Percentiles rank a stretch among this genome's conserved stretches.
These are phyloP conservation scores for Conops quadrifasciatus DNA, from an alignment of 2,888 invertebrate genomes.

Conservation along the genomic window DNA sequence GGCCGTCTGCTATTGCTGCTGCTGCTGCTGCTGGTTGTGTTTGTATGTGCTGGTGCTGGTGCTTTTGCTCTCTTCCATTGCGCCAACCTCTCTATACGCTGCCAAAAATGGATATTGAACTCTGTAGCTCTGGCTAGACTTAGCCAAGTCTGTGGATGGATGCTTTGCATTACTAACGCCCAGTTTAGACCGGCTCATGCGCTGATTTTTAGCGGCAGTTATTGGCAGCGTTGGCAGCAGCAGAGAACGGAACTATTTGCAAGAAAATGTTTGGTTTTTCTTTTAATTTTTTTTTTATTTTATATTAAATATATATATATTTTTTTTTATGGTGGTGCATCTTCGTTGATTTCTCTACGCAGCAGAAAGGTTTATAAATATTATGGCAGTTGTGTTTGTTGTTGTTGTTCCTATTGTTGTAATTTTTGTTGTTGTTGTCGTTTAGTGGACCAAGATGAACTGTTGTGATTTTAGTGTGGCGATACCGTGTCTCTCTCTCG, in stretches of 20 bases:
- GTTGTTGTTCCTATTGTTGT: constrained; percentile 12
- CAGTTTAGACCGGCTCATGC: constrained; percentile 23
- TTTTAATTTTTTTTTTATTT: too few relatives aligned
- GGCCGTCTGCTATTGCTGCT: background rate
- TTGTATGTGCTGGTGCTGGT: background rate
- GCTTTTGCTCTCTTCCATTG: background rate
- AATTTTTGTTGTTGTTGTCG: constrained; percentile 12
- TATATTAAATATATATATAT: background rate
- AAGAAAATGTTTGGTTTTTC: constrained; percentile 11
- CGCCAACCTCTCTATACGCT: background rate
- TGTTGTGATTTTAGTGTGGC: constrained; percentile 43
- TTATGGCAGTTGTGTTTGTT: constrained; percentile 20
- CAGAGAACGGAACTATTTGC: constrained; percentile 25
- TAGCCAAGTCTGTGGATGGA: constrained; percentile 11
- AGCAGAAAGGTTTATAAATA: constrained; percentile 1
- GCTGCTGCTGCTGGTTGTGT: background rate
- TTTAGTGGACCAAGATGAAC: constrained; percentile 45
- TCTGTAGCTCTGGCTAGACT: background rate
- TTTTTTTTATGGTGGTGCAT: background rate
- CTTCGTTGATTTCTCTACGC: constrained; percentile 15
- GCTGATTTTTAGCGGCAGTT: background rate
- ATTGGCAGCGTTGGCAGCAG: background rate
- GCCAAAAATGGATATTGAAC: constrained; percentile 29
- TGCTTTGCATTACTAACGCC: constrained; percentile 33
- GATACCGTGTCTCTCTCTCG: too few relatives aligned